Conservation (phyloP, 2,113 vertebrate species). For the Ranitomeya variabilis region DNA sequence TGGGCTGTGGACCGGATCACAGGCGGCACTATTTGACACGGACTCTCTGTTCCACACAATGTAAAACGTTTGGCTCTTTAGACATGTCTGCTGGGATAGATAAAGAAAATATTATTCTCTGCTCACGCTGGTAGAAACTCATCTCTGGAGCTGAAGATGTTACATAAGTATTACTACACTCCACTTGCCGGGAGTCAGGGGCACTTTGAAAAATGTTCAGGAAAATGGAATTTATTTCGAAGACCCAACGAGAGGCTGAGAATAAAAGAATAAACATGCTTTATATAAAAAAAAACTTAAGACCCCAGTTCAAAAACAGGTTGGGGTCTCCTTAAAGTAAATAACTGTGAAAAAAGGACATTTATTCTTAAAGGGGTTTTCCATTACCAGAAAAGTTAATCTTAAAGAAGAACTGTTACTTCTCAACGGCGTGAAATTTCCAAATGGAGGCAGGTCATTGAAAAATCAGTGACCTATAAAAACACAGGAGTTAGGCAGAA, state of each 20-base stretch:
- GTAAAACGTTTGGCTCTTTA: conserved; percentile 31
- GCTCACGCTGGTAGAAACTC: conserved; percentile 28
- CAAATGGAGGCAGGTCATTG: too few species aligned
- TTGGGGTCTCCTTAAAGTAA: too few species aligned
- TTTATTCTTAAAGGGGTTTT: neutral
- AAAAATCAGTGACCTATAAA: too few species aligned
- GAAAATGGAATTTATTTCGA: neutral
- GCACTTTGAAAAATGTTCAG: neutral
- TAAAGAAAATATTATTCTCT: conserved; percentile 34
- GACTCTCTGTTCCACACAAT: conserved; percentile 10
- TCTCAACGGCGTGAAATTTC: too few species aligned
- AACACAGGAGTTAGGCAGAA: too few species aligned
- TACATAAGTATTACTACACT: neutral
- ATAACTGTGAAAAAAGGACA: neutral
- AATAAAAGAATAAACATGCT: neutral
- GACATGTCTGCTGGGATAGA: conserved; percentile 41
- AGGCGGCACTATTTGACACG: neutral
- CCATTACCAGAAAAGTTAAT: too few species aligned
- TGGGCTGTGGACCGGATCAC: neutral
- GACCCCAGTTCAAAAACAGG: too few species aligned
- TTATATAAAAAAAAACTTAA: neutral
- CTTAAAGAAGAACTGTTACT: too few species aligned
- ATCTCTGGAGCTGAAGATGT: conserved; percentile 29
- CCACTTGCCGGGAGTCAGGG: neutral
- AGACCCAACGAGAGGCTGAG: neutral